Evolutionary conservation across 2,888 invertebrate genomes (phyloP).

Genomic region (Heliconius ethilla): DNA sequence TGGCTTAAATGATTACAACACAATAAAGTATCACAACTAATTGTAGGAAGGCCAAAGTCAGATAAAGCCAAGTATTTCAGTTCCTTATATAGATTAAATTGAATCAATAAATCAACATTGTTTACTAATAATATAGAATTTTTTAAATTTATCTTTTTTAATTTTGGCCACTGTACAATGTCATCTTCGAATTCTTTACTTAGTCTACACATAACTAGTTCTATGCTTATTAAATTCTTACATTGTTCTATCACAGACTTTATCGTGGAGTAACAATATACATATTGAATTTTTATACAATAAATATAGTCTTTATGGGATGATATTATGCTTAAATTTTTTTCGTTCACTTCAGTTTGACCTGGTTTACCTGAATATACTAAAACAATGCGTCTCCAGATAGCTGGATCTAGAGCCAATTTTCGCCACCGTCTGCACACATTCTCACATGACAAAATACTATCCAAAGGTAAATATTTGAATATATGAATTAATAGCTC

Average conservation of each 20-base stretch:
- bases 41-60: slow-evolving; percentile 68
- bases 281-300: slow-evolving; percentile 68
- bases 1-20: slow-evolving; percentile 64
- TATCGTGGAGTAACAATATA: slow-evolving; percentile 64
- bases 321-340: slow-evolving; percentile 60
- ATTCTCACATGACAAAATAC: slow-evolving; percentile 62
- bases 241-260: slow-evolving; percentile 64
- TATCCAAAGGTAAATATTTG: slow-evolving; percentile 63
- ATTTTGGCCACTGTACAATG: slow-evolving; percentile 61
- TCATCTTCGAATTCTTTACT: slow-evolving; percentile 64
- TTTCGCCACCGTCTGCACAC: slow-evolving; percentile 70
- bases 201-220: slow-evolving; percentile 73
- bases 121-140: slow-evolving; percentile 64
- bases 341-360: slow-evolving; percentile 62
- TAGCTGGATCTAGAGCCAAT: slow-evolving; percentile 58
- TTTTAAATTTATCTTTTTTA: slow-evolving; percentile 68
- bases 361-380: slow-evolving; percentile 70
- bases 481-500: slow-evolving; percentile 71
- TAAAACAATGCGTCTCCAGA: slow-evolving; percentile 66
- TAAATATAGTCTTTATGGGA: slow-evolving; percentile 62
- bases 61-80: slow-evolving; percentile 65
- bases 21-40: slow-evolving; percentile 65
- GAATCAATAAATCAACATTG: slow-evolving; percentile 57
- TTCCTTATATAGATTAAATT: slow-evolving; percentile 64
- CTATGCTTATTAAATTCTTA: slow-evolving; percentile 63